These are phyloP conservation scores for Drosophila prolongata DNA, from an alignment of 2,888 invertebrate species.

Conservation along the genomic window DNA sequence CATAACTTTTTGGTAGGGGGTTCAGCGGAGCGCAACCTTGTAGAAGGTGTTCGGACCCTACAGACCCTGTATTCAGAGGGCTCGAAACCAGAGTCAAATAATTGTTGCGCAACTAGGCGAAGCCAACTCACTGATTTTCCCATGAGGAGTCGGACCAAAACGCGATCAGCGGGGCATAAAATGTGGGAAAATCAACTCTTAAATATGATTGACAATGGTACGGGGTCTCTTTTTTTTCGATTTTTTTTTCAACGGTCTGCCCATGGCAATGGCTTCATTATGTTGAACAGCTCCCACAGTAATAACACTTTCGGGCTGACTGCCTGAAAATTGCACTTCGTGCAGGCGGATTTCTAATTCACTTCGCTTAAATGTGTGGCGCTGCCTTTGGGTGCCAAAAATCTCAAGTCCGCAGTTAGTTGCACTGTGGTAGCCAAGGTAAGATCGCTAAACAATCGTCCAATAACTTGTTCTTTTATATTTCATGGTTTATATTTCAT, in stretches of 20 bases:
- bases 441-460: constrained; percentile 14
- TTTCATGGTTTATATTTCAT: constrained; percentile 9
- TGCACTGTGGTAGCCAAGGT: constrained; percentile 27
- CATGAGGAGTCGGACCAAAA: constrained; percentile 50
- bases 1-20: constrained; percentile 10
- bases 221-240: constrained; percentile 26
- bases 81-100: constrained; percentile 39
- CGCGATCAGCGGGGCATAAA: constrained; percentile 57
- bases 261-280: constrained; percentile 70
- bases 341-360: constrained; percentile 62
- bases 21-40: constrained; percentile 59
- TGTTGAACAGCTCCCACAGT: constrained; percentile 62
- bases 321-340: constrained; percentile 73
- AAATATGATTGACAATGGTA: constrained; percentile 66
- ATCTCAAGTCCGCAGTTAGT: constrained; percentile 8
- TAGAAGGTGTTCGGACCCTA: constrained; percentile 7
- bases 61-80: constrained; percentile 8
- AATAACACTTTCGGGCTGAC: constrained; percentile 42
- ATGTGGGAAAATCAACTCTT: constrained; percentile 68
- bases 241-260: constrained; percentile 18
- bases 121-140: constrained; percentile 73
- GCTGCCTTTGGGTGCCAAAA: constrained; percentile 47
- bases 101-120: constrained; percentile 54
- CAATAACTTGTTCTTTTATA: constrained; percentile 29
- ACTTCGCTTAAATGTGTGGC: constrained; percentile 57